Evolutionary conservation across 2,113 vertebrate species (phyloP), one percentile per base, ranked within the genome.

Genomic region (Ascaphus truei): DNA sequence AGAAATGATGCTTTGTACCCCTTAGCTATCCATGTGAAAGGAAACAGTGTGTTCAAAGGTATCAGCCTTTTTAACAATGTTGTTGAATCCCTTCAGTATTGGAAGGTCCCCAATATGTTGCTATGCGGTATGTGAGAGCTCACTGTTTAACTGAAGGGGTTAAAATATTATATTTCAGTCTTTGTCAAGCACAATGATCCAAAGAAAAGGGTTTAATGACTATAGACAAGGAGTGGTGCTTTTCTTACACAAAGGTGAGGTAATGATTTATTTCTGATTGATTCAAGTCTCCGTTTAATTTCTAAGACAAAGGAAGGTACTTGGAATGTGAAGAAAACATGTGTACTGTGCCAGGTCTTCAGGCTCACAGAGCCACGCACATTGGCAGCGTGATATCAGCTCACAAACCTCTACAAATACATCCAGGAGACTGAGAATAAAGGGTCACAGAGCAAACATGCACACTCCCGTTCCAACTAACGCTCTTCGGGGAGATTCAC

Each of bases 201-300:
- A 22, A 31, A 31, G 41, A 47, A 47, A 47, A 22, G n/a, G 59
- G 45, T 62, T 62, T 39, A 29, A 62, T 33, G 59, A 62, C 45
- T 27, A 20, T 22, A n/a, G n/a, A 18, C 8, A 53, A 53, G 63
- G 63, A 55, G 63, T 39, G 63, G 63, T 55, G 36, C 51, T 18
- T 20, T 45, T 5, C 43, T 50, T 29, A 43, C 13, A 23, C 10
- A 10, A 23, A 66, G 63, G 63, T 23, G 62, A 66, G 34, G 50
- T 66, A 55, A 65, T 39, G 36, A 41, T 31, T 23, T 26, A 55
- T 55, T 55, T 36, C 53, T 39, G 36, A 41, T 31, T 23, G 25
- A 55, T 55, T 55, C 50, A 53, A 29, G 34, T 66, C 29, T 27
- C 50, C 18, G 34, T 53, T 66, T 66, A 66, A 55, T 30, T 37